Conservation (phyloP, 2,113 vertebrate genomes). For the Salvelinus alpinus region DNA sequence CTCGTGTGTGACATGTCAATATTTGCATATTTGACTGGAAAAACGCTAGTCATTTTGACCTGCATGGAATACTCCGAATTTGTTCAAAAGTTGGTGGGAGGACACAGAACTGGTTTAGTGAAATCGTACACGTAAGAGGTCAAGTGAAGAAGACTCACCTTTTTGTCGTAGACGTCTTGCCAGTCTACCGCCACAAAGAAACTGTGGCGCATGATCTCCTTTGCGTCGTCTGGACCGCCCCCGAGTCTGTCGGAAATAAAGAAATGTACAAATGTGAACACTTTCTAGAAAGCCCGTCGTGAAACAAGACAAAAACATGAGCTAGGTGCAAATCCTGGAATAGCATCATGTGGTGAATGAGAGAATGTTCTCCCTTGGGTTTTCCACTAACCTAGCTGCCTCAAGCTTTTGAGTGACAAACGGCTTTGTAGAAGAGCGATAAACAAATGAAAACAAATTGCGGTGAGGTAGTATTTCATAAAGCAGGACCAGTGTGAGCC, state of each 20-base stretch:
- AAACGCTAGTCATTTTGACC: no score
- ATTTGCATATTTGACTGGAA: no score
- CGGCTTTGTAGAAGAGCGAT: no score
- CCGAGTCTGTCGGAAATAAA: conserved; percentile 77
- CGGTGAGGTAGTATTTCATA: no score
- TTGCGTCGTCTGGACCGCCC: conserved; percentile 92
- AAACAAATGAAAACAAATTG: no score
- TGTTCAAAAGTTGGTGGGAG: no score
- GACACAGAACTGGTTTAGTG: no score
- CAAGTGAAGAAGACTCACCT: conserved; percentile 74
- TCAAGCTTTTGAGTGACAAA: no score
- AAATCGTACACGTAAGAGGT: background rate
- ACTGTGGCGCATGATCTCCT: conserved; percentile 97
- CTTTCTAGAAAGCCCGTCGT: background rate
- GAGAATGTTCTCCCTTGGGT: background rate
- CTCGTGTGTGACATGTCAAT: no score
- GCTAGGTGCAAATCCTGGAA: background rate
- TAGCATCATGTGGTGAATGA: background rate
- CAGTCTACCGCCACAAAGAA: conserved; percentile 91
- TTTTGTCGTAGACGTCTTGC: conserved; percentile 97
- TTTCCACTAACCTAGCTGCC: no score
- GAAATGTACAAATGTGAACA: background rate
- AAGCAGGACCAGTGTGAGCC: no score
- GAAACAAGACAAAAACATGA: background rate
- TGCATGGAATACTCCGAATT: no score